Evolutionary conservation across 2,113 vertebrate species (phyloP).

Genomic region (Cheirogaleus medius): DNA sequence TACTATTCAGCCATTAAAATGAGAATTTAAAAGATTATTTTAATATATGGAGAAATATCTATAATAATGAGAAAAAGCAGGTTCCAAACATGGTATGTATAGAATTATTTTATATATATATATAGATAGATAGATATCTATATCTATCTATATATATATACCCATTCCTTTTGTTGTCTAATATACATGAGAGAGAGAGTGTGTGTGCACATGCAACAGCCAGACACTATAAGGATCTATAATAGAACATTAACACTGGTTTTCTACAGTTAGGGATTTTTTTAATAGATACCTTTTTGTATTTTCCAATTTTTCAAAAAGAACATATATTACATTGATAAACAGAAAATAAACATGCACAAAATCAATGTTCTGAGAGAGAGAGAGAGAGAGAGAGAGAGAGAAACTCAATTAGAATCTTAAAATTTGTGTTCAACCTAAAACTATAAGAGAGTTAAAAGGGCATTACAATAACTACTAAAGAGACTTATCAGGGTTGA

Average conservation of each 20-base stretch:
- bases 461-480: neutral
- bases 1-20: conserved; percentile 12
- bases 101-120: neutral
- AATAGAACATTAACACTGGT: neutral
- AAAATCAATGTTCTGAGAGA: neutral
- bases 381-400: neutral
- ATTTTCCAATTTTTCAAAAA: conserved; percentile 28
- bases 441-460: neutral
- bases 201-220: neutral
- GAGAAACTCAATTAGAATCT: neutral
- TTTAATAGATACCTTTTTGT: neutral
- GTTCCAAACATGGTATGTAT: neutral
- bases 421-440: neutral
- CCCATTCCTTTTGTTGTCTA: no score
- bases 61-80: neutral
- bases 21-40: neutral
- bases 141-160: neutral
- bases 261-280: neutral
- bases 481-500: neutral
- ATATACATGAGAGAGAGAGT: neutral
- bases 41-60: neutral
- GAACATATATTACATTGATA: neutral
- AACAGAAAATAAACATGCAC: neutral
- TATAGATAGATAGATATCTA: no score
- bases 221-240: neutral